Evolutionary conservation across 2,888 invertebrate genomes (phyloP), one percentile per base, ranked within the genome.

Genomic region (Eristalis intricaria): DNA sequence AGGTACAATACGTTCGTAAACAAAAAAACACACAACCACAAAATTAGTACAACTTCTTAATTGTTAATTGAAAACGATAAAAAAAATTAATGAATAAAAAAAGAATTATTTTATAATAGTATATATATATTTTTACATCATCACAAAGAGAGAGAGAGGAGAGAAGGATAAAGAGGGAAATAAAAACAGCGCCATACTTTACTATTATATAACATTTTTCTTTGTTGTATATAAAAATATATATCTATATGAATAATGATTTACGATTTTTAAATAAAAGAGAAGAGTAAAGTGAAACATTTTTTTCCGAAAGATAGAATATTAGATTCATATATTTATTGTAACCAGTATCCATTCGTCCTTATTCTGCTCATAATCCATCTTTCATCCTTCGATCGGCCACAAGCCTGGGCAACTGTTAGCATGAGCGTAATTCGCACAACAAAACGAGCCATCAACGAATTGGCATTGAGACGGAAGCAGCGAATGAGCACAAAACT

Each of bases 1-100:
- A 71, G 58, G 56, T 58, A 71, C 23, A 56, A 75, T 80, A 68
- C 61, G 56, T 71, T 76, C 63, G 32, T 61, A 61, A 63, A 68
- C 0, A 35, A 65, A 38, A 68, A 50, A 1, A 26, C n/a, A 68
- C 35, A 76, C 76, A 80, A 71, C 50, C 71, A 76, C 71, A 81
- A 76, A 81, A 81, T 82, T 78, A 85, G 85, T 86, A 86, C 85
- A 86, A 86, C 82, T 74, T 86, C 85, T 78, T 74, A 77, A 85
- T 82, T 78, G 77, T 85, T 86, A 80, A 74, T 63, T 65, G 19
- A 32, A 66, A 73, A 43, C 26, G 73, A 77, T 65, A 60, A 74
- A 69, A 61, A 23, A 35, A 22, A 5, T 8, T 32, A 60, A 58
- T 70, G 60, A 61, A 32, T 19, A 22, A 64, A 63, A 77, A 43